Evolutionary conservation across 2,888 invertebrate genomes (phyloP), one percentile per base, ranked within the genome.

Genomic region (Andrena flavipes): DNA sequence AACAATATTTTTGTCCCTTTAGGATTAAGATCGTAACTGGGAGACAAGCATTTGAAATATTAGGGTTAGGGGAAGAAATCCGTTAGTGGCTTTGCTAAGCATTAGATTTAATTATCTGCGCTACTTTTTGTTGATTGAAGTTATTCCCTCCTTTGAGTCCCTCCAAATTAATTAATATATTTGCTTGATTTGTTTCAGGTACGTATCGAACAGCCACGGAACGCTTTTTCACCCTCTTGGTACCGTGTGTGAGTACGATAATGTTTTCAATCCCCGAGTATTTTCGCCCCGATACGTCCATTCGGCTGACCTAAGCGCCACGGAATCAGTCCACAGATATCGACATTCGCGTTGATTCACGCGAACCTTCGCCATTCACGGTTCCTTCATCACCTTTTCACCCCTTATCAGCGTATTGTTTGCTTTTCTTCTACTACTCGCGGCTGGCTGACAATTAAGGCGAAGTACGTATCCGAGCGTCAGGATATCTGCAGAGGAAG

Each of bases 181-280:
- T 60, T 10, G 7, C 23, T 76, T 62, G 42, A 26, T 86, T 30
- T 82, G 76, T 87, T 87, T 7, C 80, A 87, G 86, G 87, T 87
- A 87, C 26, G 86, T 87, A 87, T 63, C 35, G 1, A 13, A 33
- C 67, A 56, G 60, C 8, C 23, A 35, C 30, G 51, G 2, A 35
- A 2, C 7, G 3, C 20, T 33, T 29, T 29, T 56, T 10, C 16
- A 42, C 23, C 16, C 33, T 20, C 54, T 1, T 2, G 56, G 51
- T 51, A 29, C 64, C 26, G 48, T 42, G 33, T 33, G 87, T 84
- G 72, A 87, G 87, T 87, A 84, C 60, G 23, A 59, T 5, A 51
- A 67, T 29, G 30, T 60, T 48, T 29, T 64, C 10, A 13, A 59
- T 26, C 1, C 7, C 30, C 63, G 10, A 13, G 5, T 5, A 51